Evolutionary conservation across 2,113 vertebrate species (phyloP).

Genomic region (Hemiprocne comata): DNA sequence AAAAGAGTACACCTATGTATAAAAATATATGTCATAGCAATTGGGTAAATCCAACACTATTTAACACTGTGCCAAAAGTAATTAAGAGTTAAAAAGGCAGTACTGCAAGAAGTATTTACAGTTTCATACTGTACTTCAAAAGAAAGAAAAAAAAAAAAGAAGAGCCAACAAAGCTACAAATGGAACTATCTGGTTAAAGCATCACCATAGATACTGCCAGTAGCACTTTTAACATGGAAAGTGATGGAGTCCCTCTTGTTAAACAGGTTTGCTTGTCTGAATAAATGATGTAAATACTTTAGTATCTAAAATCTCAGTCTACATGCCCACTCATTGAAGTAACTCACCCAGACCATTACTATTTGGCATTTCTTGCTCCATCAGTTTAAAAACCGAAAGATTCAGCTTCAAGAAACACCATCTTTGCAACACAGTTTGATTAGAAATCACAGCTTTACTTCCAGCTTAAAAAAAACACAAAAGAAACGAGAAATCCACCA

Average conservation of each 20-base stretch:
- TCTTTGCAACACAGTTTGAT: background rate
- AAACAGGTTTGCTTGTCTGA: background rate
- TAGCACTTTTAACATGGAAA: background rate
- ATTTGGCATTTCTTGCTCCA: background rate
- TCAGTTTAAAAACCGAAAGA: background rate
- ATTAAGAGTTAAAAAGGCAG: slow-evolving; percentile 62
- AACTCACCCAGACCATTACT: background rate
- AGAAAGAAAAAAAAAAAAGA: background rate
- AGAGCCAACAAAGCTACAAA: slow-evolving; percentile 33
- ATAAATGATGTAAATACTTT: background rate
- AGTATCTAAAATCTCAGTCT: background rate
- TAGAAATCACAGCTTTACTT: slow-evolving; percentile 41
- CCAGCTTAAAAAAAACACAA: background rate
- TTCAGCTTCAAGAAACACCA: background rate
- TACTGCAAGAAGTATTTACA: slow-evolving; percentile 62
- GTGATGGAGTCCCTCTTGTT: background rate
- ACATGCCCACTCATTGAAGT: background rate
- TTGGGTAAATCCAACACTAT: slow-evolving; percentile 61
- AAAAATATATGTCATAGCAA: slow-evolving; percentile 67
- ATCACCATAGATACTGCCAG: slow-evolving; percentile 6
- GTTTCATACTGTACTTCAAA: slow-evolving; percentile 51
- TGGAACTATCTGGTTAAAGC: slow-evolving; percentile 42
- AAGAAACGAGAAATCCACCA: background rate
- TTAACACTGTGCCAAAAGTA: slow-evolving; percentile 60
- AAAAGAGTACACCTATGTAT: slow-evolving; percentile 64